A percentile compares a stretch with the other conserved stretches of the same genome.
These are phyloP conservation scores for Clistopyga incitator DNA, from an alignment of 2,888 invertebrate genomes.

Conservation along the genomic window DNA sequence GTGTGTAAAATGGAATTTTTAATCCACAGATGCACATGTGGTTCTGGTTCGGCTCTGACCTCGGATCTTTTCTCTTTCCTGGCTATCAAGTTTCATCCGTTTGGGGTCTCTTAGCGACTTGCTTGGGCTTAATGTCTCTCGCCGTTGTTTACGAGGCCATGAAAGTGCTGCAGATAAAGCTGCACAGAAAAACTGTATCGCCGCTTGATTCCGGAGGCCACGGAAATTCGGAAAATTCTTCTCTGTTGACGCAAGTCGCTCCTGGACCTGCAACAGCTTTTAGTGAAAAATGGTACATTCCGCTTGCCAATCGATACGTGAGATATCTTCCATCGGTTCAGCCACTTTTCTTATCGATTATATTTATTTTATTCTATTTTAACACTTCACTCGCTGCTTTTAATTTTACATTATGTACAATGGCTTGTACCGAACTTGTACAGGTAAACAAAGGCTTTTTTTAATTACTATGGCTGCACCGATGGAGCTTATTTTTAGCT, in stretches of 20 bases:
- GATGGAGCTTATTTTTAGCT: no score
- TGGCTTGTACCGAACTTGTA: no score
- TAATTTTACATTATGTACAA: no score
- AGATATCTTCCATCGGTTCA: neutral
- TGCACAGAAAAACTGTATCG: conserved; percentile 82
- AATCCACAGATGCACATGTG: conserved; percentile 86
- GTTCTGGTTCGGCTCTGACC: conserved; percentile 88
- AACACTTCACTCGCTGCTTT: no score
- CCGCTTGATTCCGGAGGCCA: conserved; percentile 79
- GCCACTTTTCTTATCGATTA: neutral
- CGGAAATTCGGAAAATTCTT: conserved; percentile 84
- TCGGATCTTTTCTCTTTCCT: conserved; percentile 88
- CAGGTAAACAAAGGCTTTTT: no score
- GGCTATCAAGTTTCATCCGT: conserved; percentile 85
- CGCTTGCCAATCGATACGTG: neutral
- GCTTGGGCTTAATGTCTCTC: conserved; percentile 86
- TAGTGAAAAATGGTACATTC: conserved; percentile 73
- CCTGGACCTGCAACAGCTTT: conserved; percentile 65
- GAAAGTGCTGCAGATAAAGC: conserved; percentile 84
- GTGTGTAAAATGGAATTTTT: conserved; percentile 17
- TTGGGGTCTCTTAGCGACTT: conserved; percentile 86
- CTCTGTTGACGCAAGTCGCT: conserved; percentile 81
- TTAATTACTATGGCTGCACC: no score
- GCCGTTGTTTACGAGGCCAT: conserved; percentile 88
- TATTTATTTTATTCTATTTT: neutral